Evolutionary conservation across 2,797 vertebrate genomes (phyloP).

Genomic region (Chaenodraco wilsoni): DNA sequence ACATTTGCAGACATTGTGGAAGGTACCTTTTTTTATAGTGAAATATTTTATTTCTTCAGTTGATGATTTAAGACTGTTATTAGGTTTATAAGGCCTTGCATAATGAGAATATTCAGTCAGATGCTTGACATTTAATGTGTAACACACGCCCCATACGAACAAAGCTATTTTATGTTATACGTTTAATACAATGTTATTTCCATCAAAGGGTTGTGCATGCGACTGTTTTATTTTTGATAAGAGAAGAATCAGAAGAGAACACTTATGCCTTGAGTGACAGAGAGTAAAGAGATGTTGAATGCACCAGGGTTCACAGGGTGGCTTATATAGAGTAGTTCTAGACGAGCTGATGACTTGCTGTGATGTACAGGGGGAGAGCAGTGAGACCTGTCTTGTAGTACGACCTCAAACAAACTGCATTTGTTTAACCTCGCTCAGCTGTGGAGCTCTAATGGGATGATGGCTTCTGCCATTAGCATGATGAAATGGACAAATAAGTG

Average conservation of each 20-base stretch:
- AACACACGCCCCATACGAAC: slow-evolving; percentile 47
- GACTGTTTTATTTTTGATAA: slow-evolving; percentile 31
- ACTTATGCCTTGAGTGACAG: slow-evolving; percentile 22
- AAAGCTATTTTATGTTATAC: slow-evolving; percentile 43
- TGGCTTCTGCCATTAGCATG: slow-evolving; percentile 83
- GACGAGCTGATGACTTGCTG: slow-evolving; percentile 79
- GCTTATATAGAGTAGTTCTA: slow-evolving; percentile 67
- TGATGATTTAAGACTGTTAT: slow-evolving; percentile 40
- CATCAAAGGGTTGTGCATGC: slow-evolving; percentile 20
- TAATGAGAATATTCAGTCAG: slow-evolving; percentile 47
- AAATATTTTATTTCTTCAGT: slow-evolving; percentile 54
- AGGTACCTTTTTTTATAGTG: slow-evolving; percentile 28
- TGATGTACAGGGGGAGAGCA: slow-evolving; percentile 61
- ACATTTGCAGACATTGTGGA: slow-evolving; percentile 28
- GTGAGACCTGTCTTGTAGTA: slow-evolving; percentile 63
- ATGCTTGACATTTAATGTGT: slow-evolving; percentile 51
- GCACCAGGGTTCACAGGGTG: slow-evolving; percentile 66
- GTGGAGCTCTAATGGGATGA: slow-evolving; percentile 78
- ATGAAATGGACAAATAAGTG: slow-evolving; percentile 88
- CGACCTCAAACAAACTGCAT: slow-evolving; percentile 79
- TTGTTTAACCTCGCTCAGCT: slow-evolving; percentile 82
- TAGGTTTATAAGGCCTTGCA: slow-evolving; percentile 32
- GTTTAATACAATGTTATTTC: slow-evolving; percentile 48
- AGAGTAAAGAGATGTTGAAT: slow-evolving; percentile 62
- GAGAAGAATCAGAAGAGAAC: slow-evolving; percentile 17